These are phyloP conservation scores for Hyposmocoma kahamanoa DNA, from an alignment of 1,140 invertebrate genomes.

Conservation along the genomic window DNA sequence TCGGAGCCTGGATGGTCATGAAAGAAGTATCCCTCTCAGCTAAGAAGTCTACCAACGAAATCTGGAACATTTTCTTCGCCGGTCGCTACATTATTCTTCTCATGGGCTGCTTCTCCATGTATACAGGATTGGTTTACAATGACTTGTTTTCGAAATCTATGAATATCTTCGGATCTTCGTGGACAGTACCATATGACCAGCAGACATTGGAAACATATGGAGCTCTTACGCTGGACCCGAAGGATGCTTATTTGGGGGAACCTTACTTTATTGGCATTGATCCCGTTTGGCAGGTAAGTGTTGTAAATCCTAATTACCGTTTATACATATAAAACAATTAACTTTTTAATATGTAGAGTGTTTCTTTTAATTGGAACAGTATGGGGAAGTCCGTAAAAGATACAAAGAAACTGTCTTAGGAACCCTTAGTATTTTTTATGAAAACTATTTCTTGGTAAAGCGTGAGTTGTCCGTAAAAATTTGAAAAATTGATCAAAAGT, in stretches of 20 bases:
- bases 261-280: slow-evolving; percentile 91
- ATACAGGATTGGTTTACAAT: slow-evolving; percentile 98
- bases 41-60: slow-evolving; percentile 85
- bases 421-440: too few relatives aligned
- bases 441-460: too few relatives aligned
- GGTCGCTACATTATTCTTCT: slow-evolving; percentile 98
- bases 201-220: slow-evolving; percentile 63
- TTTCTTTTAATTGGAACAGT: too few relatives aligned
- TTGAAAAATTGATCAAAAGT: too few relatives aligned
- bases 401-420: too few relatives aligned
- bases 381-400: too few relatives aligned
- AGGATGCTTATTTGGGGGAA: slow-evolving; percentile 64
- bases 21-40: slow-evolving; percentile 81
- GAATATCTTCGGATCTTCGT: slow-evolving; percentile 94
- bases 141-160: slow-evolving; percentile 97
- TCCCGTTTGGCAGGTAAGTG: slow-evolving; percentile 88
- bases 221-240: slow-evolving; percentile 81
- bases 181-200: slow-evolving; percentile 78
- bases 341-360: too few relatives aligned
- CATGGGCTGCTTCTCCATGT: slow-evolving; percentile 98
- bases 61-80: slow-evolving; percentile 97
- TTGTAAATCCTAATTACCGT: too few relatives aligned
- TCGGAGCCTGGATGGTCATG: slow-evolving; percentile 85
- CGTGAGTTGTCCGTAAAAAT: too few relatives aligned
- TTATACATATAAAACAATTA: too few relatives aligned